Percentiles rank a stretch among this genome's conserved stretches.
phyloP scores from a whole-genome alignment of 2,113 vertebrate genomes.

The Mobula birostris region DNA sequence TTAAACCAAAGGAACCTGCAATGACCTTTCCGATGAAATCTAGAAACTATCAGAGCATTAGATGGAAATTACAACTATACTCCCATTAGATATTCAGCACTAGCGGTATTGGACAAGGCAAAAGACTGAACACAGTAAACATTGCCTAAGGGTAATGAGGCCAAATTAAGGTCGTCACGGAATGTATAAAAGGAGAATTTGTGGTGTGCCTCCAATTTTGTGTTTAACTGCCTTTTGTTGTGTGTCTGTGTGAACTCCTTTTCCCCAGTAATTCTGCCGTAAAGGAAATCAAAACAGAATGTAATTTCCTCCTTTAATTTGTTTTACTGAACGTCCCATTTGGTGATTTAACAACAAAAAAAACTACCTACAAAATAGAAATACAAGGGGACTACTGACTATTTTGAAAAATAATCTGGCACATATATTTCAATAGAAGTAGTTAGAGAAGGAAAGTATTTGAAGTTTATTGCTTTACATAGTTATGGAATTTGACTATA shows the following conservation, averaged over 20 bases:
- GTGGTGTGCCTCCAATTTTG: not conserved
- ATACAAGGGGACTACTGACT: not conserved
- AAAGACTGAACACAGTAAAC: not conserved
- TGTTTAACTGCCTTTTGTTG: not conserved
- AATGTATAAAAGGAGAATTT: not conserved
- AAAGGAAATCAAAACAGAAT: not conserved
- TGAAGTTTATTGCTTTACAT: slow-evolving; percentile 27
- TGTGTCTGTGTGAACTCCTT: not conserved
- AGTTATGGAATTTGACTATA: slow-evolving; percentile 10
- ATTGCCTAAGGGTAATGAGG: not conserved
- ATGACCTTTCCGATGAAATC: not conserved
- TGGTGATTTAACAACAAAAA: not conserved
- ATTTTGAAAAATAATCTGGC: not conserved
- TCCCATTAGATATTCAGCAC: not conserved
- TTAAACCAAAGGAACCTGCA: not conserved
- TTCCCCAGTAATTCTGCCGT: not conserved
- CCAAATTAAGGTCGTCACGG: not conserved
- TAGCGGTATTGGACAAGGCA: not conserved
- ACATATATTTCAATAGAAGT: not conserved
- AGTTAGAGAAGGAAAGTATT: not conserved
- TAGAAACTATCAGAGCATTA: not conserved
- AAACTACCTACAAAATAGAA: not conserved
- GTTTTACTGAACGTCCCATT: not conserved
- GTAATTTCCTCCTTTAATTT: not conserved
- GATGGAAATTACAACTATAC: not conserved